Base-by-base conservation (phyloP, 2,113 vertebrate species). In the Micronycteris hirsuta region DNA sequence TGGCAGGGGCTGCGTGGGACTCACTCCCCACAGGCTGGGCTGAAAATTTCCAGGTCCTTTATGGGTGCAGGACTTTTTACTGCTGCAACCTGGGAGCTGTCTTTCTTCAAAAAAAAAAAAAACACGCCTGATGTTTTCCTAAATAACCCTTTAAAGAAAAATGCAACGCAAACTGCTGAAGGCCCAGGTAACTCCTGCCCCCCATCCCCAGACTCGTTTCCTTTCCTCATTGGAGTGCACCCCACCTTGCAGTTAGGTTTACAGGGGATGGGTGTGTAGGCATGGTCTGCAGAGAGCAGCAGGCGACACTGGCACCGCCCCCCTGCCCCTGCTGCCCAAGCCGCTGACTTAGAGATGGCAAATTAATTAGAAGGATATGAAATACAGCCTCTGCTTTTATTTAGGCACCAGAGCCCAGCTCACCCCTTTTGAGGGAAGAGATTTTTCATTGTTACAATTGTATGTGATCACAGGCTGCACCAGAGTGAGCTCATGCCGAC, bases 141-240 rank as follows among this genome's bases (percentile, higher is more conserved):
- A 78, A 95, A 86, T 33, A 58, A 61, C 76, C 70, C 61, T 96
- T 85, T 80, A 78, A 89, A 84, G 58, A 91, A 63, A 95, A 81
- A 78, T 36, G 56, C 33, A 83, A 36, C 3, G 47, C 71, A 88
- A 88, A 41, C 13, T n/a, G 33, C 47, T 45, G 22, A 81, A 82
- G 36, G 52, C 2, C 2, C 88, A 38, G 36, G 67, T 26, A 47
- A 14, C 5, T 36, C 36, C n/a, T 1, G 31, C 16, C 3, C 24
- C 19, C 38, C 56, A 36, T 15, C n/a, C 26, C 31, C 65, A 33
- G 33, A n/a, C 14, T 20, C 22, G 26, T 76, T 91, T 33, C 45
- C 38, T 58, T 45, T 63, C 16, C 0, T 36, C 0, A 11, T 16
- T 89, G n/a, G 16, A 43, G 28, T 63, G 56, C 22, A 9, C 58